phyloP scores from a whole-genome alignment of 35 echinoderm and acorn worm species.

The Apostichopus parvimensis region DNA sequence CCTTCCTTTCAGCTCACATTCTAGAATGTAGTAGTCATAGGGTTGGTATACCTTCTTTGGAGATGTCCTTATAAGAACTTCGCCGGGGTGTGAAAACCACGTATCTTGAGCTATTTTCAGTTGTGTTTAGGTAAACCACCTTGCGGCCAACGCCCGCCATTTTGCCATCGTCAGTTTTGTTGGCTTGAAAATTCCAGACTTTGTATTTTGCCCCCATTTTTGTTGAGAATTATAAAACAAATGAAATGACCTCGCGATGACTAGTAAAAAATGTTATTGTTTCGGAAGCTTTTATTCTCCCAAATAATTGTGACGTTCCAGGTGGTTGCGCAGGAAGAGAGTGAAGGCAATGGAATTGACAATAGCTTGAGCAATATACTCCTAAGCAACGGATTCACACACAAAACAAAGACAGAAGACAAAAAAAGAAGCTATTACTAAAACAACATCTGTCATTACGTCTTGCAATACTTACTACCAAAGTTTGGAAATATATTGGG shows the following conservation, averaged over 20 bases:
- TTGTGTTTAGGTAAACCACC: conserved; percentile 1
- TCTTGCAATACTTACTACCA: too few species aligned
- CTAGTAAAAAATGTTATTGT: neutral
- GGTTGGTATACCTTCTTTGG: neutral
- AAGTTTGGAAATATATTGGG: too few species aligned
- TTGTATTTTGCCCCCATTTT: neutral
- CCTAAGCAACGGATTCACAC: neutral
- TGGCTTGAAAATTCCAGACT: too few species aligned
- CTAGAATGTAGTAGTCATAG: neutral
- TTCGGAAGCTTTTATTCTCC: neutral
- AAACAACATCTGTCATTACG: neutral
- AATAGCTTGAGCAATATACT: neutral
- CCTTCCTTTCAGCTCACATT: conserved; percentile 7
- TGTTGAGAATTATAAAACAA: neutral
- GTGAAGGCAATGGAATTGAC: neutral
- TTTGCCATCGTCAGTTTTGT: neutral
- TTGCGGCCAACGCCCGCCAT: neutral
- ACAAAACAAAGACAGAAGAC: neutral
- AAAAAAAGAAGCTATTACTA: neutral
- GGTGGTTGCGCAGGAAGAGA: neutral
- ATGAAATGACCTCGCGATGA: neutral
- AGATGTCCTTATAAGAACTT: neutral
- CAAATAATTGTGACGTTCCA: neutral
- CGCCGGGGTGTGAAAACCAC: too few species aligned
- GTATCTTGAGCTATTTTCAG: neutral